These are phyloP conservation scores for Platerodrilus igneus DNA, from an alignment of 2,888 invertebrate species.

Conservation along the genomic window DNA sequence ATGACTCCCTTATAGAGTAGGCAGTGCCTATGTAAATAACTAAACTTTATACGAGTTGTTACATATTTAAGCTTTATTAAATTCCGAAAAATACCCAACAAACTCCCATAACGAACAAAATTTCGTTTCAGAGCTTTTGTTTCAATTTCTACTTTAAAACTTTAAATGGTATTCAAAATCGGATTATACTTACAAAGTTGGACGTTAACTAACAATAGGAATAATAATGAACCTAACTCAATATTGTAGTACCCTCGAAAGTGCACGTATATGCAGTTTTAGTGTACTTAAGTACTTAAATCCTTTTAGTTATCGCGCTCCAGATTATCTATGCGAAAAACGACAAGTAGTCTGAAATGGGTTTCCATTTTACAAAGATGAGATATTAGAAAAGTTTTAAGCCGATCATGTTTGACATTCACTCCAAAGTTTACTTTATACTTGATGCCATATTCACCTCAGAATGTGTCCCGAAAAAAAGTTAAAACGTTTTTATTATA, in stretches of 20 bases:
- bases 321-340: slow-evolving; percentile 4
- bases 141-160: slow-evolving; percentile 7
- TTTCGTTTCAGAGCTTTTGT: too few species aligned
- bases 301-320: slow-evolving; percentile 6
- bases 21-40: too few species aligned
- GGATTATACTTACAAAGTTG: slow-evolving; percentile 1
- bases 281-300: slow-evolving; percentile 13
- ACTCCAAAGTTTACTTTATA: slow-evolving; percentile 25
- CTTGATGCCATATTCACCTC: slow-evolving; percentile 19
- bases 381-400: slow-evolving; percentile 33
- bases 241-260: background rate
- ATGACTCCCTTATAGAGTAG: too few species aligned
- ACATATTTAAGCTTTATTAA: too few species aligned
- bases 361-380: slow-evolving; percentile 29
- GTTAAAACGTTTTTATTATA: slow-evolving; percentile 19
- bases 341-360: slow-evolving; percentile 23
- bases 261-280: slow-evolving; percentile 1
- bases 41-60: too few species aligned
- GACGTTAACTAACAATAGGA: background rate
- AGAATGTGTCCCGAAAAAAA: slow-evolving; percentile 15
- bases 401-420: slow-evolving; percentile 31
- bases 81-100: too few species aligned
- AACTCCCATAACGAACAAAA: too few species aligned
- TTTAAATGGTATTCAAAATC: slow-evolving; percentile 6
- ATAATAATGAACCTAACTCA: slow-evolving; percentile 8